Evolutionary conservation across 2,888 invertebrate species (phyloP).

Genomic region (Ceraclea dissimilis): DNA sequence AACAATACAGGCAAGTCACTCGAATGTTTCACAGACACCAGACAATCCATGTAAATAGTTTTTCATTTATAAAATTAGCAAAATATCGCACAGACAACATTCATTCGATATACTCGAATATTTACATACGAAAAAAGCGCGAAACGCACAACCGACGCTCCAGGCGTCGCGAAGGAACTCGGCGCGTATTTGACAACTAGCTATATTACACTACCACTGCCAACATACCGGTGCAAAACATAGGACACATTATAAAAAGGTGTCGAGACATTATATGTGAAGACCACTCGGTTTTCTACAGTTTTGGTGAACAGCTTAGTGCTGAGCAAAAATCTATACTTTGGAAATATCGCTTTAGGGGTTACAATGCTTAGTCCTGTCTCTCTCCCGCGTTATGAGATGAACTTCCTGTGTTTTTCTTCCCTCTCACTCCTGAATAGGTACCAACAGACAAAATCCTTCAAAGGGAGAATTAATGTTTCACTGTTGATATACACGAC

Average conservation of each 20-base stretch:
- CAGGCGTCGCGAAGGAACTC: constrained; percentile 20
- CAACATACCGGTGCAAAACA: neutral
- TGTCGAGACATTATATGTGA: neutral
- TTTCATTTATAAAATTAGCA: neutral
- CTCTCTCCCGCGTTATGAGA: constrained; percentile 10
- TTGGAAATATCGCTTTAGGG: constrained; percentile 17
- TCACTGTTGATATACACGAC: constrained; percentile 11
- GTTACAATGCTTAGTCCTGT: constrained; percentile 14
- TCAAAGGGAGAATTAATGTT: constrained; percentile 15
- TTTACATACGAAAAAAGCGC: neutral
- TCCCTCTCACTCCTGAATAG: constrained; percentile 10
- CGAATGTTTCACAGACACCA: neutral
- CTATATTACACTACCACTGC: neutral
- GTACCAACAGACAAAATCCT: constrained; percentile 6
- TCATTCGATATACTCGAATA: neutral
- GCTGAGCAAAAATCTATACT: constrained; percentile 2
- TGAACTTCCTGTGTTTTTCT: constrained; percentile 7
- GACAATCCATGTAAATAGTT: neutral
- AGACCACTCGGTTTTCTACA: neutral
- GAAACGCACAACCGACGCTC: constrained; percentile 14
- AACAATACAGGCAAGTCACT: neutral
- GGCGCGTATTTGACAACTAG: constrained; percentile 14
- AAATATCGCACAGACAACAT: neutral
- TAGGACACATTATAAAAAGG: neutral
- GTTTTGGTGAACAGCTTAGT: neutral